phyloP scores from a whole-genome alignment of 2,888 invertebrate species.

The Dorcus hopei region DNA sequence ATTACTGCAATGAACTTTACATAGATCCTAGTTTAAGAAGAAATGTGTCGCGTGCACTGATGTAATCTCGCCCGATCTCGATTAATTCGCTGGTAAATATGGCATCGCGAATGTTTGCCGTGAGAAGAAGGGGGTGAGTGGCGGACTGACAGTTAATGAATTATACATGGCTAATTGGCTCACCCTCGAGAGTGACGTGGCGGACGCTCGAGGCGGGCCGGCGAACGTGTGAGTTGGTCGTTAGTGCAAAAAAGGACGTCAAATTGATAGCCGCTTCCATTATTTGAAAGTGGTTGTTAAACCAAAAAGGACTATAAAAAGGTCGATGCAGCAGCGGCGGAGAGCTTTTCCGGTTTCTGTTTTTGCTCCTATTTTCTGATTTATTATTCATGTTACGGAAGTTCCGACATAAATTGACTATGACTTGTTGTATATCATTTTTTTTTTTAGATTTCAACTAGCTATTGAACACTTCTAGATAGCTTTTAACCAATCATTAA shows the following conservation, averaged over 20 bases:
- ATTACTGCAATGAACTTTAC: no score
- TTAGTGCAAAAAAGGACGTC: constrained; percentile 37
- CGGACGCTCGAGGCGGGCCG: constrained; percentile 5
- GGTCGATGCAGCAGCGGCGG: constrained; percentile 24
- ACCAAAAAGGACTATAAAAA: constrained; percentile 36
- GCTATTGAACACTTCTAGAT: no score
- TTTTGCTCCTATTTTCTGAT: constrained; percentile 19
- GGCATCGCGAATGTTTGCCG: constrained; percentile 2
- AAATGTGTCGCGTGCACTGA: no score
- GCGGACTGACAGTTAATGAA: constrained; percentile 30
- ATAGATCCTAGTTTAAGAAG: no score
- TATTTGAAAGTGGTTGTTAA: constrained; percentile 45
- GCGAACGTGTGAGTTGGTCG: constrained; percentile 27
- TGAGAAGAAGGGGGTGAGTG: background rate
- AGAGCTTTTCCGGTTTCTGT: constrained; percentile 32
- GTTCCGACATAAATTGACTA: constrained; percentile 17
- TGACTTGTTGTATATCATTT: constrained; percentile 10
- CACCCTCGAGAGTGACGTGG: constrained; percentile 10
- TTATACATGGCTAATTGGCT: constrained; percentile 38
- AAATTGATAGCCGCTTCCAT: constrained; percentile 45
- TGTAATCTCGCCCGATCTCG: no score
- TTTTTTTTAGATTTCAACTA: background rate
- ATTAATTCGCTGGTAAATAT: no score
- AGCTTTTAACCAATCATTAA: no score
- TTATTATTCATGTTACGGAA: constrained; percentile 17